Base-by-base conservation (phyloP, 2,888 invertebrate genomes). In the Cerastis rubricosa region DNA sequence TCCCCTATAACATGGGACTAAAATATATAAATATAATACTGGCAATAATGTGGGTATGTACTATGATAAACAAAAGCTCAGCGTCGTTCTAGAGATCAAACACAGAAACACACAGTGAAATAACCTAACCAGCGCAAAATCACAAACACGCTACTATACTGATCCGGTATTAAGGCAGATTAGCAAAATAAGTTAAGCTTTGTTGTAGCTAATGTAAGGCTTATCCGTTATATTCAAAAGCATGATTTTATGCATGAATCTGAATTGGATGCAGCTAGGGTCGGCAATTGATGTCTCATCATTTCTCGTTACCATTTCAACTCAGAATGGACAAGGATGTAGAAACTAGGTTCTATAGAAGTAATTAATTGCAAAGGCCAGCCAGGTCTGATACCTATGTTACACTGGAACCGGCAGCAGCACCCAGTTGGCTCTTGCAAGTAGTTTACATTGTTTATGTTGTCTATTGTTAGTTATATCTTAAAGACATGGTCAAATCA, bases 241-340 rank as follows among this genome's bases (percentile, higher is more conserved):
- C 40, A 49, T 83, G 47, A 81, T 81, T 77, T 77, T 65, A 81
- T 83, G 83, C 83, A 83, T 77, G 47, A n/a, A 49, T 49, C 45
- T 51, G 49, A 9, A 47, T 67, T 7, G n/a, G 1, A 61, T 43
- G 43, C 8, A 14, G 5, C 9, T 43, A 43, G 64, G 43, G 14
- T 43, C 43, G n/a, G 4, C 64, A 43, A 43, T 59, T 29, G 19
- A 29, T 19, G 29, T 29, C 59, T 17, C 51, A 17, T 59, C 17
- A 29, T 29, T n/a, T n/a, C 54, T 25, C 54, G n/a, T n/a, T 11
- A 22, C 35, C 19, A 59, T 35, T 64, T 40, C 3, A 63, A 14
- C 14, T 14, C n/a, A 43, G n/a, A 43, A 43, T 17, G 35, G 35
- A 35, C 35, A 35, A 35, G 35, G 35, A 35, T 35, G 1, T 35